Evolutionary conservation across 2,797 vertebrate species (phyloP).

Genomic region (Xiphorhynchus erythropygius): DNA sequence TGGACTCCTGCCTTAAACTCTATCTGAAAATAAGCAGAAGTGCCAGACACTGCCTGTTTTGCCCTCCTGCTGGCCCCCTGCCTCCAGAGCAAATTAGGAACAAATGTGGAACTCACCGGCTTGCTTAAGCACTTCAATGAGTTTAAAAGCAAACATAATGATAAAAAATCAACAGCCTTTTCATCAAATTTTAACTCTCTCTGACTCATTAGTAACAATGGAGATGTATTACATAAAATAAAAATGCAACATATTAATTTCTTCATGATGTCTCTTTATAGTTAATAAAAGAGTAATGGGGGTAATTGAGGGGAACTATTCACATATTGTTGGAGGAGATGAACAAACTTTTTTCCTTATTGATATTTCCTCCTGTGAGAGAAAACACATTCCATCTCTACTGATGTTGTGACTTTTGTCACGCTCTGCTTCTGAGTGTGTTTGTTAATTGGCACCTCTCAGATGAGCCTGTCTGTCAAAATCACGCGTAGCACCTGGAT

Average conservation of each 20-base stretch:
- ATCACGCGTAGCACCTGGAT: conserved; percentile 40
- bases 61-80: conserved; percentile 16
- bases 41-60: conserved; percentile 42
- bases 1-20: conserved; percentile 35
- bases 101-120: conserved; percentile 29
- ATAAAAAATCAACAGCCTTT: conserved; percentile 31
- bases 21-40: conserved; percentile 52
- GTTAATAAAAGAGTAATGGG: background rate
- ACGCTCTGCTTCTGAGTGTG: conserved; percentile 43
- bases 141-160: conserved; percentile 17
- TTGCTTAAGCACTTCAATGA: background rate
- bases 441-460: conserved; percentile 67
- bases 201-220: background rate
- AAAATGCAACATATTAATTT: background rate
- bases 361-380: conserved; percentile 8
- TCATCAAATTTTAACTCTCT: conserved; percentile 3
- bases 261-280: background rate
- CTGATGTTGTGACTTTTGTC: conserved; percentile 66
- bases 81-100: conserved; percentile 55
- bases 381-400: conserved; percentile 33
- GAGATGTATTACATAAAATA: background rate
- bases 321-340: background rate
- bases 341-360: background rate
- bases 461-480: conserved; percentile 54
- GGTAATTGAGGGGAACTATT: conserved; percentile 5